Evolutionary conservation across 2,888 invertebrate genomes (phyloP), one percentile per base, ranked within the genome.

Genomic region (Ochropleura leucogaster): DNA sequence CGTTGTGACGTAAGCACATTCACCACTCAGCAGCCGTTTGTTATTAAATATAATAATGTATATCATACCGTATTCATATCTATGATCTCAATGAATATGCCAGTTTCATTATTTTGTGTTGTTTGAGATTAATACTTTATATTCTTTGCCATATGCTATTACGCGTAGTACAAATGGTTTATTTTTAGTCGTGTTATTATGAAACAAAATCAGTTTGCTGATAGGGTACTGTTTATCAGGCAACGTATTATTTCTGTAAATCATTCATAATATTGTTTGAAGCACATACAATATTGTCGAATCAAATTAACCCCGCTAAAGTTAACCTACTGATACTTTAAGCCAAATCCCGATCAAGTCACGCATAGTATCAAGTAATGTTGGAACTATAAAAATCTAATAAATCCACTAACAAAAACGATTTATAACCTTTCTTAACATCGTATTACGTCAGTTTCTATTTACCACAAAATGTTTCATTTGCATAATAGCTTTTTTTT

Each of bases 401-500:
- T 93, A 92, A 92, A 90, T 87, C 88, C 85, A 90, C 89, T 88
- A 91, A 92, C 90, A 92, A 93, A 92, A 95, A 93, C 94, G 92
- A 94, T 95, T 95, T 93, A 95, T 95, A 94, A 93, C 92, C 90
- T 92, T 94, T 93, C 92, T 93, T 92, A 92, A 92, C 94, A 94
- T 93, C 93, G 91, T 89, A 93, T 95, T 94, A 96, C 93, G 94
- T 95, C 95, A 94, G 92, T 94, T 94, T 93, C 92, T 95, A 96
- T 96, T 96, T 96, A 95, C 95, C 94, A 94, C 94, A 94, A 96
- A 95, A 95, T 94, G 94, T 95, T 96, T 95, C 94, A 96, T 96
- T 96, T 96, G 95, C 96, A 96, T 96, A 96, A 96, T 96, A 94
- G 95, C 95, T 95, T 96, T 96, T 95, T 96, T 95, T 95, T 96